These are phyloP conservation scores for Xylota sylvarum DNA, from an alignment of 2,888 invertebrate species.

Conservation along the genomic window DNA sequence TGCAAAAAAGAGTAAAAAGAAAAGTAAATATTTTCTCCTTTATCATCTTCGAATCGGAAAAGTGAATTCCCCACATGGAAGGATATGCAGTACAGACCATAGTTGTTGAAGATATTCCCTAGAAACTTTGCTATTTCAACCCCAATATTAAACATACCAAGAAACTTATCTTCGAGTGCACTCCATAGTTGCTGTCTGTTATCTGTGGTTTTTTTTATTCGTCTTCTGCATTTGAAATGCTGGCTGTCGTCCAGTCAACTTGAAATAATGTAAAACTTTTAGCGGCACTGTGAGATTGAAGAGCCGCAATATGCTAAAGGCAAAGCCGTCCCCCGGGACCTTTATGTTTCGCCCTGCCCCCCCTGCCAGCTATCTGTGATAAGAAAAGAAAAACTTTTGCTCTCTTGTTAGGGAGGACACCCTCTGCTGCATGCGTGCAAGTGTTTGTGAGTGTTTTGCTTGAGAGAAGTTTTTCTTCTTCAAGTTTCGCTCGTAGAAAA, in stretches of 20 bases:
- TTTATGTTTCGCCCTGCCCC: constrained; percentile 17
- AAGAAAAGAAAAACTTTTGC: constrained; percentile 47
- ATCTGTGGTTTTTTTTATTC: neutral
- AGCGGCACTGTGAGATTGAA: constrained; percentile 30
- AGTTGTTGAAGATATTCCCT: constrained; percentile 2
- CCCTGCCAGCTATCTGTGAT: constrained; percentile 9
- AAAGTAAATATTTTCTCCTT: constrained; percentile 54
- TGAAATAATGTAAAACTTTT: constrained; percentile 66
- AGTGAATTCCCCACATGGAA: constrained; percentile 46
- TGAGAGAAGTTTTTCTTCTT: constrained; percentile 9
- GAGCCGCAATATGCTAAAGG: constrained; percentile 36
- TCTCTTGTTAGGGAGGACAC: constrained; percentile 25
- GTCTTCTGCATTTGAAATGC: constrained; percentile 35
- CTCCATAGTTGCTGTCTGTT: constrained; percentile 8
- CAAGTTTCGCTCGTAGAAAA: constrained; percentile 8
- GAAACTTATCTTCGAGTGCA: constrained; percentile 37
- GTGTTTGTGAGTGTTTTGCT: constrained; percentile 31
- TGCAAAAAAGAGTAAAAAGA: constrained; percentile 44
- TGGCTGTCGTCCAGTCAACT: constrained; percentile 45
- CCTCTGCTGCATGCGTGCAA: constrained; percentile 16
- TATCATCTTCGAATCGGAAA: constrained; percentile 13
- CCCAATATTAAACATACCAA: neutral
- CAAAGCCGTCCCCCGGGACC: constrained; percentile 26
- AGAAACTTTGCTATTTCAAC: constrained; percentile 23
- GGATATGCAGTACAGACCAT: constrained; percentile 42